phyloP scores from a whole-genome alignment of 1,140 invertebrate species.

The Oryzaephilus surinamensis region DNA sequence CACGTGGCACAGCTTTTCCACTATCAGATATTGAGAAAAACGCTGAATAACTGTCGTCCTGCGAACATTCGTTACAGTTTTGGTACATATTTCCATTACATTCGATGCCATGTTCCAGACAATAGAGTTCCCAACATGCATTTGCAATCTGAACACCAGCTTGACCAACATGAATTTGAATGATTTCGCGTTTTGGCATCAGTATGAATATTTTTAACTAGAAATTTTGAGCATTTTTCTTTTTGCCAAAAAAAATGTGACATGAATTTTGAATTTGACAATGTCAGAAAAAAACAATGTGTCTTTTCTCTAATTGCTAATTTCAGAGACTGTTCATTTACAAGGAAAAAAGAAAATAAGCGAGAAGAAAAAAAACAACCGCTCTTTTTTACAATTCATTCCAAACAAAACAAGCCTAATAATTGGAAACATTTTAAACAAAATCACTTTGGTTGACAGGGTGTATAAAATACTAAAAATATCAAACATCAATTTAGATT shows the following conservation, averaged over 20 bases:
- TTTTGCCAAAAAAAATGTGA: too few species aligned
- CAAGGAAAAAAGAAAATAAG: conserved; percentile 1
- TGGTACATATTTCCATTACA: conserved; percentile 50
- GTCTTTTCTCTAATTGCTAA: too few species aligned
- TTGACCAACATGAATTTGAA: conserved; percentile 47
- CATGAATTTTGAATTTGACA: too few species aligned
- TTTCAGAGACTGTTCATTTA: too few species aligned
- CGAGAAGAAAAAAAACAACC: too few species aligned
- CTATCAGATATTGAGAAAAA: conserved; percentile 59
- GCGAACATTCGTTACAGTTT: conserved; percentile 27
- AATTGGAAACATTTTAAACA: conserved; percentile 18
- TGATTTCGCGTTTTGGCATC: not conserved
- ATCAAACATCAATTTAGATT: conserved; percentile 22
- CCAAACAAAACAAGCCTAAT: conserved; percentile 6
- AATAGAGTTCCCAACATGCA: conserved; percentile 51
- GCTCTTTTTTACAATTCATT: not conserved
- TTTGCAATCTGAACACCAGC: conserved; percentile 59
- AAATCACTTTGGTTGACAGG: conserved; percentile 8
- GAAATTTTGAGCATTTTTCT: too few species aligned
- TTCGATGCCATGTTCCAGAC: conserved; percentile 72
- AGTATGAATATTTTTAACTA: too few species aligned
- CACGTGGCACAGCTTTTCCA: conserved; percentile 57
- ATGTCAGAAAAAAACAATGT: too few species aligned
- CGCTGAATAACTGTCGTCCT: conserved; percentile 53
- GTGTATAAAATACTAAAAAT: conserved; percentile 10